Evolutionary conservation across 2,113 vertebrate species (phyloP), one percentile per base, ranked within the genome.

Genomic region (Leucosticte australis): DNA sequence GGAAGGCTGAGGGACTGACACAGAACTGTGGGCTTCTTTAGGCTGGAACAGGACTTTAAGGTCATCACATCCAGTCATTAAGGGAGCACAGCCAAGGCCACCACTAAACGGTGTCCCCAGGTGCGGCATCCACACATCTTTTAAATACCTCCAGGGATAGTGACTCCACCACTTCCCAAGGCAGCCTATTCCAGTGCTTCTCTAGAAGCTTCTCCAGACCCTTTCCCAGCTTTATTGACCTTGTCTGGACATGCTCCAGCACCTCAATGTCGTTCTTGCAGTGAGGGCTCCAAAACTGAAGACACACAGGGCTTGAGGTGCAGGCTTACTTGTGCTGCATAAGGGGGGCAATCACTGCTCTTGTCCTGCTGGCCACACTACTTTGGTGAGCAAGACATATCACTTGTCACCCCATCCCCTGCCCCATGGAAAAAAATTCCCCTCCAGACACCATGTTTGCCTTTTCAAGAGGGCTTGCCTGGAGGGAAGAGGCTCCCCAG

Each of bases 11-110:
- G 5, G 21, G 44, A 22, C 31, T 37, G 55, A 26, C 62, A 27
- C 37, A 42, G 53, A 60, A 5, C 37, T 8, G 2, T 21, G 37
- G 39, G 49, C 16, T 50, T 10, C 7, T 49, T 69, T 30, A n/a
- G 62, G 19, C 0, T 56, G 49, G 62, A 63, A n/a, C 2, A 30
- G 49, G 44, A 21, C 27, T 63, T 50, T 16, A 15, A 21, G 47
- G 44, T 26, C 53, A 30, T 42, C 0, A 0, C 42, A 35, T 30
- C 35, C 41, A 56, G 18, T 31, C 19, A 5, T 39, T 26, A 50
- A 37, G 0, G 1, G n/a, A 68, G 31, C 47, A 7, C 35, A 55
- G 75, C 18, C 75, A 49, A 42, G n/a, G 69, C 69, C 49, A 69
- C 49, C 55, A 18, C 41, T 22, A 44, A 75, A 21, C 31, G 3